Base-by-base conservation (phyloP, 2,797 vertebrate genomes). In the Centropyge bicolor region DNA sequence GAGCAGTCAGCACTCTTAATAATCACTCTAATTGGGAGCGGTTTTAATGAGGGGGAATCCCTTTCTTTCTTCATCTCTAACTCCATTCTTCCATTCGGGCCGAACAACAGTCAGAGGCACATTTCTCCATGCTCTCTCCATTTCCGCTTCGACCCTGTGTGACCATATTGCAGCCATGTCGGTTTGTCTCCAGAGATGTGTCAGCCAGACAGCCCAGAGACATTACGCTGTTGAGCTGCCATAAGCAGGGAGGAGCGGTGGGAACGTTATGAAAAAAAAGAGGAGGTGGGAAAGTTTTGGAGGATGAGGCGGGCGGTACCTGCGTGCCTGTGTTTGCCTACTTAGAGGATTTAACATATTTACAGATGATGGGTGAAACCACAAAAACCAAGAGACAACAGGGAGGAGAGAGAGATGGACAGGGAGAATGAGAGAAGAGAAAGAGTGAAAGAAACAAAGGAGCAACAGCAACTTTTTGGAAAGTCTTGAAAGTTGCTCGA, bases 1-100 rank as follows among this genome's bases (percentile, higher is more conserved):
- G 78, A 86, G 82, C 82, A 88, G 90, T 89, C 86, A 88, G 82
- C 57, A 62, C 80, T 70, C 83, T 80, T 81, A 80, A 88, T 88
- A 85, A 89, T 91, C 85, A 91, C 55, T 66, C 78, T 89, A 88
- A 93, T 92, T 89, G 78, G 84, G 89, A 89, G 84, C 73, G 79
- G 82, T 86, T 92, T 89, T 83, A 88, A 88, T 79, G 79, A 86
- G 69, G 90, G 88, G 87, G 79, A 84, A 86, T 86, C 91, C 88
- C 87, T 85, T 74, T 56, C 69, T 85, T 81, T 79, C 74, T 70
- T 78, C 74, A 80, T 73, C 61, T 67, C 69, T 24, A 60, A 78
- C 69, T 82, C 65, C 73, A 67, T 81, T 87, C 73, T 83, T 88
- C 74, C 67, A 82, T 84, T 67, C 69, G 78, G 62, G 43, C 70